These are phyloP conservation scores for Cerceris ruficornis DNA, from an alignment of 2,888 invertebrate species.

Conservation along the genomic window DNA sequence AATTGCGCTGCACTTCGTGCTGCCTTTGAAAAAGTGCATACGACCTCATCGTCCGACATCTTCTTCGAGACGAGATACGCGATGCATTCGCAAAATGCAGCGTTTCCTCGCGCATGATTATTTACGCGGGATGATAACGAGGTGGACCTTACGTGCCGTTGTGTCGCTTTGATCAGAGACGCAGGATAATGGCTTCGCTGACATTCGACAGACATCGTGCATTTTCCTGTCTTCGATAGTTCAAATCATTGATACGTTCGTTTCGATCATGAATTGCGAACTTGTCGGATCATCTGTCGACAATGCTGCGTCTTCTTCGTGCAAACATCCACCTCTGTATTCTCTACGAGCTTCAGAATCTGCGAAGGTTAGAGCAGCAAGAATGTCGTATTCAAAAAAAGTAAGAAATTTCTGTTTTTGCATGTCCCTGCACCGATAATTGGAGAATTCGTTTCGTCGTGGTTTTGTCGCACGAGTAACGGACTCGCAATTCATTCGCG, in stretches of 20 bases:
- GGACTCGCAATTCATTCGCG: neutral
- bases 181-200: too few species aligned
- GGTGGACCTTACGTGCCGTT: constrained; percentile 26
- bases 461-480: neutral
- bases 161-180: constrained; percentile 14
- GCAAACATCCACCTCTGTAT: too few species aligned
- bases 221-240: too few species aligned
- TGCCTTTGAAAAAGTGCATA: constrained; percentile 16
- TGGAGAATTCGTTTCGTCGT: neutral
- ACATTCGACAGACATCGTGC: too few species aligned
- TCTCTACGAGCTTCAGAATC: too few species aligned
- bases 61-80: constrained; percentile 4
- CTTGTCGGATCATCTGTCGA: too few species aligned
- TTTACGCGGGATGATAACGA: constrained; percentile 34
- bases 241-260: too few species aligned
- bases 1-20: constrained; percentile 18
- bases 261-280: too few species aligned
- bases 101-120: constrained; percentile 17
- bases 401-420: neutral
- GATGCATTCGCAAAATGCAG: constrained; percentile 15
- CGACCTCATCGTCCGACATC: constrained; percentile 1
- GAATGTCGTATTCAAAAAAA: neutral
- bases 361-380: neutral
- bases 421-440: neutral
- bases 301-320: too few species aligned